These are phyloP conservation scores for Eulemur macaco DNA, from an alignment of 2,113 vertebrate species.

Conservation along the genomic window DNA sequence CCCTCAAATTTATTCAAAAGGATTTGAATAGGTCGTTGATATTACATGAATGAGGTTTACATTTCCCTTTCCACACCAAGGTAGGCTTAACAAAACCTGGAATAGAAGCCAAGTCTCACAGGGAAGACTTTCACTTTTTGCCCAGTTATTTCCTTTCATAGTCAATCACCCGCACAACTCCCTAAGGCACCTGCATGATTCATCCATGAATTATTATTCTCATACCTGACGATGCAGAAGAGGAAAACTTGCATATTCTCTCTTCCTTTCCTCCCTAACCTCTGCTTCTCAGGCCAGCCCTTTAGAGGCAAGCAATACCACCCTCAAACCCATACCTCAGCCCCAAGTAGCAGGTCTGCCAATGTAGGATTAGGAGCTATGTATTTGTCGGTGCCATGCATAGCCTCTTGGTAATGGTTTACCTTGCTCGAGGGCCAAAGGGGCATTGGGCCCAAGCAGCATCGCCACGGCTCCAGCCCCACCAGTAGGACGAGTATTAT, in stretches of 20 bases:
- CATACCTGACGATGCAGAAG: not conserved
- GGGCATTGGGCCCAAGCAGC: constrained; percentile 87
- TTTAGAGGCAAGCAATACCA: not conserved
- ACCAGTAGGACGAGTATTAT: constrained; percentile 82
- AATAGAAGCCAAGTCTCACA: not conserved
- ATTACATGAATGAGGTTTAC: not conserved
- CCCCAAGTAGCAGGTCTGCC: not conserved
- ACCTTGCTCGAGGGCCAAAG: constrained; percentile 85
- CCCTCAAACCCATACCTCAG: not conserved
- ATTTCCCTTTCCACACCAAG: not conserved
- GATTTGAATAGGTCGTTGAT: not conserved
- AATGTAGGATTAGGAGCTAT: not conserved
- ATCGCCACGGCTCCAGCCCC: constrained; percentile 87
- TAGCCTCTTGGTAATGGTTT: not conserved
- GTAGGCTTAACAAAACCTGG: not conserved
- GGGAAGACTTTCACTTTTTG: not conserved
- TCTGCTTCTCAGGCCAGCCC: not conserved
- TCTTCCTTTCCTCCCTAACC: not conserved
- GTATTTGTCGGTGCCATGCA: rapidly evolving
- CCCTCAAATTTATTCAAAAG: not conserved
- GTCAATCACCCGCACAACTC: not conserved
- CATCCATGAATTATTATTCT: too few species aligned
- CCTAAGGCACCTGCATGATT: not conserved
- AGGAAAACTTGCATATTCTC: rapidly evolving
- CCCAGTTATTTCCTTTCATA: not conserved